These are phyloP conservation scores for Athalia rosae DNA, from an alignment of 2,888 invertebrate species.

Conservation along the genomic window DNA sequence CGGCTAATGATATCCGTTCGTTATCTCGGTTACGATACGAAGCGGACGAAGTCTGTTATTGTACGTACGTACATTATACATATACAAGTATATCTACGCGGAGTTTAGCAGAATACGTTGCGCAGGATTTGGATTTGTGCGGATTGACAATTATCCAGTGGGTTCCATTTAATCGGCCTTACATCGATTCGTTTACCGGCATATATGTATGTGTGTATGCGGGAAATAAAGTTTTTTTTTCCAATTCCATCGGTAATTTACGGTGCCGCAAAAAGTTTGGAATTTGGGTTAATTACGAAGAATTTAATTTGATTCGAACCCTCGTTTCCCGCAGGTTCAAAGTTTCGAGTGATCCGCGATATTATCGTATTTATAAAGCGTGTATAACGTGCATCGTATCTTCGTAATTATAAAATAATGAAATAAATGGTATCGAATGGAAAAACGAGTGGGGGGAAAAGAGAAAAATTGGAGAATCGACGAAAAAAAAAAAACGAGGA, in stretches of 20 bases:
- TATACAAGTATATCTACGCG: too few relatives aligned
- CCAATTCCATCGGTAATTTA: background rate
- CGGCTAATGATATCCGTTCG: too few relatives aligned
- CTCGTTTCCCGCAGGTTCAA: background rate
- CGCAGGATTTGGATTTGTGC: too few relatives aligned
- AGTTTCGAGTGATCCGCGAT: slow-evolving; percentile 10
- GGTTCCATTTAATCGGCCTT: background rate
- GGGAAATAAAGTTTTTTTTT: background rate
- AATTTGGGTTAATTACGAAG: slow-evolving; percentile 27
- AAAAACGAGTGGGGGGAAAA: background rate
- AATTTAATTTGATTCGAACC: slow-evolving; percentile 12
- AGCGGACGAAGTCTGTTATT: too few relatives aligned
- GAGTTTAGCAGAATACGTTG: too few relatives aligned
- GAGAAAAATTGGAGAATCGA: background rate
- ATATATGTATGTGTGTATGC: too few relatives aligned
- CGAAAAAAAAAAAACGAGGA: background rate
- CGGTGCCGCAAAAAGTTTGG: background rate
- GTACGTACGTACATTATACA: too few relatives aligned
- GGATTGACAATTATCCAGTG: too few relatives aligned
- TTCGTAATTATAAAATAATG: background rate
- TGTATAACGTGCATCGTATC: background rate
- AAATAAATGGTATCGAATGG: background rate
- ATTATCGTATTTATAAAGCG: background rate
- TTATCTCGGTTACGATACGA: too few relatives aligned
- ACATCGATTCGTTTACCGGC: background rate